Base-by-base conservation (phyloP, 2,888 invertebrate genomes). In the Hyppa rectilinea region DNA sequence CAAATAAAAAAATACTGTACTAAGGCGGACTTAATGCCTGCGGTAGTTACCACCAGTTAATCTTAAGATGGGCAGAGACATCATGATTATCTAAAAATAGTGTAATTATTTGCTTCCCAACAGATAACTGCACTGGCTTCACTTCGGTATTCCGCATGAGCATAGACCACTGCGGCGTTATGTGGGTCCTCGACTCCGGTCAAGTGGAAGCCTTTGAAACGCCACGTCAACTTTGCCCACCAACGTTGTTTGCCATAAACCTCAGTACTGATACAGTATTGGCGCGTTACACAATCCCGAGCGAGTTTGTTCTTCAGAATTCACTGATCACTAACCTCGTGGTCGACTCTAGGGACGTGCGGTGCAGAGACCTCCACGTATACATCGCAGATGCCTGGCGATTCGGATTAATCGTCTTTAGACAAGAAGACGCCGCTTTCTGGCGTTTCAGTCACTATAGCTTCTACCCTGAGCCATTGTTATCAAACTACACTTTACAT, bases 151-250 rank as follows among this genome's bases (percentile, higher is more conserved):
- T 98, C 89, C 96, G 98, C n/a, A 96, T 98, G 87, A 96, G 96
- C 85, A 97, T 98, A 0, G 98, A 98, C 90, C 96, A 96, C 56
- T 98, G 98, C 85, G 97, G 97, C 62, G 96, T 98, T 2, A 96
- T 98, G 85, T 98, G 98, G 98, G 96, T 98, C 0, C 96, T 98
- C 36, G 98, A 98, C 90, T 97, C 98, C 0, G 98, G 98, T 1
- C 97, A 97, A 87, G 96, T 97, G 0, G 97, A 98, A 87, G 96
- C 97, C 0, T 97, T 97, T 23, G 96, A 97, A 81, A 91, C 93
- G 0, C 96, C 97, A 0, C 96, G 96, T 49, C 97, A 97, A 86
- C 91, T 97, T 4, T 98, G 98, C 85, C 97, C 97, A 0, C 98
- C 98, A 0, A 97, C 97, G 68, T 95, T 98, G 50, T 96, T 97